Base-by-base conservation (phyloP, 2,888 invertebrate genomes). In the Nemotelus pantherinus region DNA sequence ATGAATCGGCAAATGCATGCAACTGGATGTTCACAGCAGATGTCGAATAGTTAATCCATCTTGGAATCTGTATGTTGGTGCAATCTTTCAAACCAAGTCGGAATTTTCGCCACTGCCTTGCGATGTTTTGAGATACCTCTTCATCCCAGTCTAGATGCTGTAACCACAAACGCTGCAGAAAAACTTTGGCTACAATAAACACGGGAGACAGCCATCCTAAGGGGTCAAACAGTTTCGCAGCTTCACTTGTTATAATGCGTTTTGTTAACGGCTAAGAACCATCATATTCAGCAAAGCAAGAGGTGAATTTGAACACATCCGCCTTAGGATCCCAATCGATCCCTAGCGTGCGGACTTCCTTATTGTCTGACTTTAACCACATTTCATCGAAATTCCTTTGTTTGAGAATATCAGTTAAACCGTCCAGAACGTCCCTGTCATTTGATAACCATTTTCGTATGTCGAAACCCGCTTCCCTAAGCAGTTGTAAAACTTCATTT, bases 141-240 rank as follows among this genome's bases (percentile, higher is more conserved):
- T 82, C 82, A 68, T 83, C 83, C 82, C 82, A 83, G n/a, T 68
- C 79, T 1, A 81, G 5, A 75, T 81, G 81, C 4, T 43, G 60
- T 39, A 81, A 53, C 82, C 82, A 83, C 10, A 82, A 70, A 65
- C 81, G 80, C 68, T 82, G 82, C 6, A 83, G 79, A n/a, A 82
- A 39, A 6, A 82, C 79, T 78, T 83, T 83, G n/a, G 78, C 80
- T 5, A 80, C 45, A 39, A 82, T 80, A 2, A 80, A 78, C 7
- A 72, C 67, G 2, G 82, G 81, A 10, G 79, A 55, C 58, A 83
- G 57, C 7, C 81, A 78, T 2, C 81, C 82, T 25, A 82, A 63
- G 1, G 82, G 82, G 53, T 83, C 82, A 65, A 79, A 83, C 2
- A 83, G 78, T 72, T 10, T 53, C 10, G 53, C 7, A 7, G 53